These are phyloP conservation scores for Tetrax tetrax DNA, from an alignment of 2,113 vertebrate species.

Conservation along the genomic window DNA sequence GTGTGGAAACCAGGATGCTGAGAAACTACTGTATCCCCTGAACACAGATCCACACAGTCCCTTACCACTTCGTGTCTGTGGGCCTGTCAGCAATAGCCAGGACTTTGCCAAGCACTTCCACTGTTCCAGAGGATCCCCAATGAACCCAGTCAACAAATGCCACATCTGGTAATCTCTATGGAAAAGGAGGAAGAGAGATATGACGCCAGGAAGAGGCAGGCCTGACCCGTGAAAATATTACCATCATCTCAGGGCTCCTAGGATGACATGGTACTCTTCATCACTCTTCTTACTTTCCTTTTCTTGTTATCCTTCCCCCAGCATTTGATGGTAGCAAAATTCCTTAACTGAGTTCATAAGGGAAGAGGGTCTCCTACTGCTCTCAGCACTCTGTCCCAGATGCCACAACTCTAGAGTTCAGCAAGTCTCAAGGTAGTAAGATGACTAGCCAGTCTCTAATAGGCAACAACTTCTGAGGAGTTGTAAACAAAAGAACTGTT, in stretches of 20 bases:
- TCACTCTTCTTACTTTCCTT: neutral
- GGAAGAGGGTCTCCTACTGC: neutral
- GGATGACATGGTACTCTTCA: neutral
- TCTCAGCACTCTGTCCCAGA: neutral
- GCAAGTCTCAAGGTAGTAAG: neutral
- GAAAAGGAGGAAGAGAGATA: neutral
- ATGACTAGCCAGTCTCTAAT: neutral
- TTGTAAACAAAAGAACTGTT: neutral
- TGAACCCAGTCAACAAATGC: constrained; percentile 73
- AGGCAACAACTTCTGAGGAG: neutral
- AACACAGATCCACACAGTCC: constrained; percentile 65
- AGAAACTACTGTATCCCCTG: constrained; percentile 25
- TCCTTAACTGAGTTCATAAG: neutral
- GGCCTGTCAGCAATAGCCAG: constrained; percentile 71
- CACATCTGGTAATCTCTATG: constrained; percentile 67
- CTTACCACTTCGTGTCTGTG: constrained; percentile 68
- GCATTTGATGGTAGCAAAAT: neutral
- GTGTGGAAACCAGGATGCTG: constrained; percentile 54
- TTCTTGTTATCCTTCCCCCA: neutral
- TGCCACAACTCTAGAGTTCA: neutral
- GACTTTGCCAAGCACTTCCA: constrained; percentile 72
- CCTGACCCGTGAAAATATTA: neutral
- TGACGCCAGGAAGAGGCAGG: neutral
- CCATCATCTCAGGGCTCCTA: neutral
- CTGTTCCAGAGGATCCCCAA: constrained; percentile 56